Evolutionary conservation across 2,888 invertebrate genomes (phyloP), one percentile per base, ranked within the genome.

Genomic region (Eristalinus sepulchralis): DNA sequence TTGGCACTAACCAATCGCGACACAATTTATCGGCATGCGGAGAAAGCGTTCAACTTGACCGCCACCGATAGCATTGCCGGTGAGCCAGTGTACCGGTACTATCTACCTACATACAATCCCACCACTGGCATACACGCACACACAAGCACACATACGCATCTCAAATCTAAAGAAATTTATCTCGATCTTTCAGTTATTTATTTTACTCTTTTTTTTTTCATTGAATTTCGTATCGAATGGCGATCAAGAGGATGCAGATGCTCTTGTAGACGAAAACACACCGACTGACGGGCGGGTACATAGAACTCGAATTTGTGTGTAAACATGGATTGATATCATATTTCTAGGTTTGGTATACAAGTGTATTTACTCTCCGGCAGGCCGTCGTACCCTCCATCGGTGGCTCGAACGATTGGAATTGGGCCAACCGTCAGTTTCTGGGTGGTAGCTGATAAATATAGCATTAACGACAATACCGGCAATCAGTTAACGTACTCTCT

Each of bases 31-130:
- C 81, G 81, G 75, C 81, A 75, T 75, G 75, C 57, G 75, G 81
- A 81, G 81, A 81, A 81, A 81, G 81, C 75, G 81, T 68, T 75
- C 75, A 81, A 63, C 80, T 80, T 80, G 80, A 73, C 80, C 79
- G 59, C 67, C 73, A 73, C 72, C 67, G 57, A 79, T 71, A 55
- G n/a, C 36, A 62, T 67, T 68, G 67, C 73, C 60, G 33, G 63
- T 67, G 75, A 47, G 57, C 22, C 24, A 22, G 47, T 47, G 47
- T 47, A 17, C 47, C 47, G 17, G 47, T 47, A 17, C 47, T 67
- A 66, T 81, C 75, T 73, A 68, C 75, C 39, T 53, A 67, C 75
- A 75, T 66, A 67, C 75, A 75, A 57, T 73, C 33, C 34, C 53
- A 53, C 24, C 8, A 47, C 47, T 47, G 2, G 27, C 27, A 27